Evolutionary conservation across 2,797 vertebrate species (phyloP).

Genomic region (Mus caroli): DNA sequence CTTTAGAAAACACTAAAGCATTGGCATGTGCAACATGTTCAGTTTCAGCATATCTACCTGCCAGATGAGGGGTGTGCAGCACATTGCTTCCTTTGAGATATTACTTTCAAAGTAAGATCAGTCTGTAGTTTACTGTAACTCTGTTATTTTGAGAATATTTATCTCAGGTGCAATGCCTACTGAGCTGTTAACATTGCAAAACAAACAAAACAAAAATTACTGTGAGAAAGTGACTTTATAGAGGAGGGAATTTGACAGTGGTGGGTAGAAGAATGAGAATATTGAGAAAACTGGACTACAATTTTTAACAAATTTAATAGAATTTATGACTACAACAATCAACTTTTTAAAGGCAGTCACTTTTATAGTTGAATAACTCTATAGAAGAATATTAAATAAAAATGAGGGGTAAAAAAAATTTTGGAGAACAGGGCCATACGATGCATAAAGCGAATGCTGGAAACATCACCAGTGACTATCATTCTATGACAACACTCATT

Average conservation of each 20-base stretch:
- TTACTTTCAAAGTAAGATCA: not conserved
- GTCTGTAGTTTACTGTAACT: not conserved
- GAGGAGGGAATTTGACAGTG: not conserved
- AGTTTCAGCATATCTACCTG: not conserved
- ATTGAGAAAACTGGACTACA: not conserved
- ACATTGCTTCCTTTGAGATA: not conserved
- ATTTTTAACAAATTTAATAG: not conserved
- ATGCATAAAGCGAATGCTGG: not conserved
- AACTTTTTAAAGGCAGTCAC: too few relatives aligned
- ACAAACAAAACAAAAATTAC: not conserved
- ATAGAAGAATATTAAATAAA: not conserved
- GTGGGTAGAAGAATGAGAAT: not conserved
- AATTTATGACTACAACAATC: not conserved
- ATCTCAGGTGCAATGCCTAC: too few relatives aligned
- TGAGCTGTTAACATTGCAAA: not conserved
- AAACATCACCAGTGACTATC: fast-evolving
- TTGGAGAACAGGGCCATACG: not conserved
- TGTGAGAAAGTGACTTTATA: too few relatives aligned
- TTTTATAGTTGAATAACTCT: not conserved
- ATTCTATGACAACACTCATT: too few relatives aligned
- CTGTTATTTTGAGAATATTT: not conserved
- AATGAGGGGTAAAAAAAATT: not conserved
- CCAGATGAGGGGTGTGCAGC: not conserved
- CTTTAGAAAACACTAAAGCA: slow-evolving; percentile 36
- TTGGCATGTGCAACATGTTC: not conserved